Base-by-base conservation (phyloP, 1,140 invertebrate genomes). In the Cherax destructor region DNA sequence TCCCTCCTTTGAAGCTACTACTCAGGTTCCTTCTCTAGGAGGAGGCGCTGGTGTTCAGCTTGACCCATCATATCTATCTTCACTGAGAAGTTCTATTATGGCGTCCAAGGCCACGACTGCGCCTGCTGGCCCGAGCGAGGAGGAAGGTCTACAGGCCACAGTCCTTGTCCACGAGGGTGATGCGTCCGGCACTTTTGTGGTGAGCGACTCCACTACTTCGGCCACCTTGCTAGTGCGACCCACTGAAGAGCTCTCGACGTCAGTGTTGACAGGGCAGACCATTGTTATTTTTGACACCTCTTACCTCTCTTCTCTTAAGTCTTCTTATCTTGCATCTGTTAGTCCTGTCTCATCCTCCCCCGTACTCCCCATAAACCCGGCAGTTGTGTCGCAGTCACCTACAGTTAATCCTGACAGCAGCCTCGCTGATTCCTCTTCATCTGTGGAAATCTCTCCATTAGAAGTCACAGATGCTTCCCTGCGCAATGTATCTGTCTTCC, bases 231-330 rank as follows among this genome's bases (percentile, higher is more conserved):
- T 91, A 21, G 90, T 91, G 52, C n/a, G 79, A 21, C 90, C 90
- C 30, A 59, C 90, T 10, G 90, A 91, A 72, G 90, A 86, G 21
- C 50, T 81, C 21, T 86, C 90, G n/a, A 91, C 90, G 5, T 91
- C 90, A 11, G 65, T 86, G 9, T 49, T 86, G 10, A 86, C 77
- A 47, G 90, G 90, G 18, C 90, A 91, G 84, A 91, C 90, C n/a
- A 83, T 91, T 83, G 90, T 91, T 47, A 83, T 91, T 41, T 86
- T 93, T n/a, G 87, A 88, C 65, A 74, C 92, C 1, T 90, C 80
- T 18, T 86, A 91, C 72, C 72, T 93, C 21, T 90, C 92, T 50
- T 87, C 93, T 56, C 65, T 93, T 5, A 93, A 93, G n/a, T 81
- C 83, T 1, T 93, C 93, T 21, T 93, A 86, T 59, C 52, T 93